Percentiles rank a stretch among this genome's conserved stretches.
Evolutionary conservation across 2,113 vertebrate species (phyloP).

Genomic region (Riparia riparia): DNA sequence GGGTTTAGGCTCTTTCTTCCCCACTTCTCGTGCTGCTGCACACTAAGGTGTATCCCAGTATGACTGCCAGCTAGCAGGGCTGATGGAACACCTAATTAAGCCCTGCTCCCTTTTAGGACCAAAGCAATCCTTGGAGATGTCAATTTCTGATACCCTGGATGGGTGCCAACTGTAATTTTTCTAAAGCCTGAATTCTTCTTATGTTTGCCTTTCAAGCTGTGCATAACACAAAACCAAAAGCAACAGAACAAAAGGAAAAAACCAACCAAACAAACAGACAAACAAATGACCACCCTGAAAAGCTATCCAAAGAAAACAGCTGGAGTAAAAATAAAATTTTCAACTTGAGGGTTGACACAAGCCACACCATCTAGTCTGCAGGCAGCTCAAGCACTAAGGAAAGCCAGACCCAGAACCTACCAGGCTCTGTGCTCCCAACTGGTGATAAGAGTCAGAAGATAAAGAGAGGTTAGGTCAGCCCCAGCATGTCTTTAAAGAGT

Average conservation of each 20-base stretch:
- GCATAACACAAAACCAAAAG: background rate
- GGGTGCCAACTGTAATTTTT: background rate
- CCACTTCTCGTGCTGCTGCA: background rate
- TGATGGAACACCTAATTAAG: background rate
- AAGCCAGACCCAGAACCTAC: background rate
- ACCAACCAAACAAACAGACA: background rate
- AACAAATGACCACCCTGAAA: background rate
- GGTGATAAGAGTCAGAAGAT: background rate
- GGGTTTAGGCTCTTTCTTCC: background rate
- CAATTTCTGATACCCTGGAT: background rate
- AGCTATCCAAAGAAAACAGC: background rate
- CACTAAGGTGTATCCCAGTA: background rate
- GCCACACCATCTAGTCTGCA: background rate
- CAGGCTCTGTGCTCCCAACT: background rate
- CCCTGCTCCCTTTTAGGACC: background rate
- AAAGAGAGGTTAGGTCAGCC: constrained; percentile 7
- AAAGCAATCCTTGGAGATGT: background rate
- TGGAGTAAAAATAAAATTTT: background rate
- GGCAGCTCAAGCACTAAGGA: background rate
- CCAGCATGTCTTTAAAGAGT: background rate
- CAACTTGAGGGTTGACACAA: background rate
- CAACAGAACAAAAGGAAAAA: background rate
- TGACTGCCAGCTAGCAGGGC: background rate
- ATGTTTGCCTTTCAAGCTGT: background rate
- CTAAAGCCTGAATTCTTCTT: background rate